phyloP scores from a whole-genome alignment of 2,113 vertebrate genomes.

The Onychostruthus taczanowskii region DNA sequence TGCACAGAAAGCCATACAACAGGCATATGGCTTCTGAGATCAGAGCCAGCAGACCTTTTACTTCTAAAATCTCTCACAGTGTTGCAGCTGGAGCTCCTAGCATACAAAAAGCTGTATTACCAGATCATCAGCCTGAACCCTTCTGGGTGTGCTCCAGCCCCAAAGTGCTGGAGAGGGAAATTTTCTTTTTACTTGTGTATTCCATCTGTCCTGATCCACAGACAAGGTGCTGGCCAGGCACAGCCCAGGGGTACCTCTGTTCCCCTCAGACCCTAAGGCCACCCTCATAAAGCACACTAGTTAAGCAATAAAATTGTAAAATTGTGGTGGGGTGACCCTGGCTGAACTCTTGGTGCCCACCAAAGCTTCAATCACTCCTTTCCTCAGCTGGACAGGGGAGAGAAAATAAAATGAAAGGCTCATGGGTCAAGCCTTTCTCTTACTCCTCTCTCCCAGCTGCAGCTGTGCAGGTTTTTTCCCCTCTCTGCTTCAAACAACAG shows the following conservation, averaged over 20 bases:
- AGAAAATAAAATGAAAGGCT: neutral
- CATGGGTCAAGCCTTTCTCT: neutral
- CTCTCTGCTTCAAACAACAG: neutral
- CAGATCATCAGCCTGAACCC: neutral
- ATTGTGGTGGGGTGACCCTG: neutral
- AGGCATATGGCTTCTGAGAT: neutral
- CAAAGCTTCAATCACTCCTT: accelerated
- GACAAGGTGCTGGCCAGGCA: neutral
- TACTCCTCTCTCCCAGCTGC: neutral
- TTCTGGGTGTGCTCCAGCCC: neutral
- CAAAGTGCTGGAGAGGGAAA: neutral
- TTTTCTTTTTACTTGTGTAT: neutral
- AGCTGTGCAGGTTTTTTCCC: neutral
- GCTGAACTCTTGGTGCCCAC: neutral
- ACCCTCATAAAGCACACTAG: neutral
- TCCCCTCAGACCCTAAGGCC: neutral
- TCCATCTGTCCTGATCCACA: neutral
- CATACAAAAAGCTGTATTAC: neutral
- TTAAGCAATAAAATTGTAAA: neutral
- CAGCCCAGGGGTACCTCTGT: neutral
- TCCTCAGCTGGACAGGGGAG: neutral
- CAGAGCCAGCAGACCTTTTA: neutral
- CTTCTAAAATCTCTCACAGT: neutral
- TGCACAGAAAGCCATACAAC: neutral
- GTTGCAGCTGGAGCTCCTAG: neutral